Evolutionary conservation across 2,113 vertebrate species (phyloP).

Genomic region (Nettapus auritus): DNA sequence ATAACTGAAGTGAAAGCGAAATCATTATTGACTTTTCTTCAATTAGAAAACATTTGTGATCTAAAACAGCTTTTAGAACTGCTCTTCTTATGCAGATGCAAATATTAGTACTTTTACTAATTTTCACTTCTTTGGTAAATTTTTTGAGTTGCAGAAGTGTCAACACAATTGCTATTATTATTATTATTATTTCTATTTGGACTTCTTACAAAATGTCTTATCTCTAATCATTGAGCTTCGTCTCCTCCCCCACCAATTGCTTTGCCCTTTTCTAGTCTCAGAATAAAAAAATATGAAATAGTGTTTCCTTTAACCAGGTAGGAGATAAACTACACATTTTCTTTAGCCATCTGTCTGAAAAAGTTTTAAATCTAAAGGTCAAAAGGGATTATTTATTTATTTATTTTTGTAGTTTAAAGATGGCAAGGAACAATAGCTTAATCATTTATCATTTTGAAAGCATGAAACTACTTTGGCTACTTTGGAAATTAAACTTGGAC

Average conservation of each 20-base stretch:
- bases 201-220: background rate
- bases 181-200: background rate
- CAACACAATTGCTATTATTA: background rate
- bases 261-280: background rate
- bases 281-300: constrained; percentile 8
- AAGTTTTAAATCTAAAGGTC: background rate
- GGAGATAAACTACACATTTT: background rate
- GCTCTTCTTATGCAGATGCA: background rate
- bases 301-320: background rate
- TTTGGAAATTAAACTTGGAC: background rate
- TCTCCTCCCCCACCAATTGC: background rate
- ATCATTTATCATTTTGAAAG: background rate
- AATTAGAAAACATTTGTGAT: background rate
- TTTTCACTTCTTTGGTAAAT: background rate
- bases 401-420: background rate
- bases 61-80: background rate
- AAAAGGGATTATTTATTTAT: background rate
- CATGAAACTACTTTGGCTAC: background rate
- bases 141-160: background rate
- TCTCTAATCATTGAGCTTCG: background rate
- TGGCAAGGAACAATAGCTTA: background rate
- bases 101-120: background rate
- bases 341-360: background rate
- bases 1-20: background rate
- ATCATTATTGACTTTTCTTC: background rate